These are phyloP conservation scores for Cranoglanis bouderius DNA, from an alignment of 2,113 vertebrate genomes.

Conservation along the genomic window DNA sequence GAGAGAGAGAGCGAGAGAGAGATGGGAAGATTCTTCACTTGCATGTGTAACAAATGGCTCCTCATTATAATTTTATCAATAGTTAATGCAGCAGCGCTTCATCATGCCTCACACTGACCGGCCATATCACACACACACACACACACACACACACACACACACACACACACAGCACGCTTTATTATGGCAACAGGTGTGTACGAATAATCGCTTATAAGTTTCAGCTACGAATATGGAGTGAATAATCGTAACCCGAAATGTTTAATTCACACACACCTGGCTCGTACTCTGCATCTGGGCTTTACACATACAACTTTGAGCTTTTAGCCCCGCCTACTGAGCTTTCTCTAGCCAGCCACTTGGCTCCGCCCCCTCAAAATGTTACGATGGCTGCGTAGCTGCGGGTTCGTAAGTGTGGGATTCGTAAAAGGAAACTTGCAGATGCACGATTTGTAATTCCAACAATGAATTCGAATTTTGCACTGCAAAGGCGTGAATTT, in stretches of 20 bases:
- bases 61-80: conserved; percentile 37
- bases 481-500: not conserved
- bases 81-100: conserved; percentile 29
- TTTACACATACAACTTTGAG: not conserved
- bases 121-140: not conserved
- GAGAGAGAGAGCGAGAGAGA: not conserved
- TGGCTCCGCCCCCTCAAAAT: not conserved
- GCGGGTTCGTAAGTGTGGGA: not conserved
- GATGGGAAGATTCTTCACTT: not conserved
- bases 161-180: not conserved
- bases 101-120: not conserved
- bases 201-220: not conserved
- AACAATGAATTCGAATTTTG: not conserved
- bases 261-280: not conserved
- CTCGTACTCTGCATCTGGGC: too few species aligned
- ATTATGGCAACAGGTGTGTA: not conserved
- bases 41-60: not conserved
- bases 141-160: too few species aligned
- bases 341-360: not conserved
- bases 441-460: not conserved
- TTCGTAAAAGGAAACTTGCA: too few species aligned
- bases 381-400: not conserved
- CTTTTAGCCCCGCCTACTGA: not conserved
- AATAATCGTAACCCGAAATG: not conserved
- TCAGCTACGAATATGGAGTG: too few species aligned